These are phyloP conservation scores for Apis cerana DNA, from an alignment of 1,140 invertebrate species.

Conservation along the genomic window DNA sequence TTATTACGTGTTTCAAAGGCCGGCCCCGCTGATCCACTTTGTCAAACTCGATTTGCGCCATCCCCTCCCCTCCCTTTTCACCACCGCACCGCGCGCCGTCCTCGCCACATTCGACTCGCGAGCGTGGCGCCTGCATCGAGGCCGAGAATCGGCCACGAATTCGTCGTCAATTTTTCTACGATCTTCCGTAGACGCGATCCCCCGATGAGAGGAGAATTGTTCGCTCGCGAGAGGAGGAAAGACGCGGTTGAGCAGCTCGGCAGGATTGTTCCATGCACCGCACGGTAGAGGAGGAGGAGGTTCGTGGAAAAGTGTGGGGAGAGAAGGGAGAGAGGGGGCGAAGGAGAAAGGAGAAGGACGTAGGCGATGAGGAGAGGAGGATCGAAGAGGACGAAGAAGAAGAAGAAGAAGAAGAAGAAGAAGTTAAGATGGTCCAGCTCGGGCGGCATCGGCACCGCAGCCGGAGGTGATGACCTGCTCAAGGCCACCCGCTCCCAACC, in stretches of 20 bases:
- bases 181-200: too few relatives aligned
- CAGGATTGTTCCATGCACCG: conserved; percentile 59
- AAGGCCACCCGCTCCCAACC: conserved; percentile 78
- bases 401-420: conserved; percentile 60
- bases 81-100: not conserved
- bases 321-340: not conserved
- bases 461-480: conserved; percentile 80
- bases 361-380: conserved; percentile 24
- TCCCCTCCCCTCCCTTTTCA: not conserved
- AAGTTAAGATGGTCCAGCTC: conserved; percentile 75
- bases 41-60: conserved; percentile 60
- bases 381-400: conserved; percentile 22
- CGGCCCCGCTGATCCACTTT: conserved; percentile 48
- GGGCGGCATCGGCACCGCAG: conserved; percentile 66
- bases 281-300: not conserved
- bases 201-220: not conserved
- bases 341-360: conserved; percentile 38
- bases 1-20: conserved; percentile 38
- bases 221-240: too few relatives aligned
- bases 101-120: conserved; percentile 10
- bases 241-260: conserved; percentile 57
- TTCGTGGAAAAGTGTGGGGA: conserved; percentile 13
- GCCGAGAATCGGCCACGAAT: too few relatives aligned
- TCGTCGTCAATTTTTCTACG: too few relatives aligned
- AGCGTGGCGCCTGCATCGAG: too few relatives aligned